These are phyloP conservation scores for Drosophila melanica DNA, from an alignment of 1,140 invertebrate genomes.

Conservation along the genomic window DNA sequence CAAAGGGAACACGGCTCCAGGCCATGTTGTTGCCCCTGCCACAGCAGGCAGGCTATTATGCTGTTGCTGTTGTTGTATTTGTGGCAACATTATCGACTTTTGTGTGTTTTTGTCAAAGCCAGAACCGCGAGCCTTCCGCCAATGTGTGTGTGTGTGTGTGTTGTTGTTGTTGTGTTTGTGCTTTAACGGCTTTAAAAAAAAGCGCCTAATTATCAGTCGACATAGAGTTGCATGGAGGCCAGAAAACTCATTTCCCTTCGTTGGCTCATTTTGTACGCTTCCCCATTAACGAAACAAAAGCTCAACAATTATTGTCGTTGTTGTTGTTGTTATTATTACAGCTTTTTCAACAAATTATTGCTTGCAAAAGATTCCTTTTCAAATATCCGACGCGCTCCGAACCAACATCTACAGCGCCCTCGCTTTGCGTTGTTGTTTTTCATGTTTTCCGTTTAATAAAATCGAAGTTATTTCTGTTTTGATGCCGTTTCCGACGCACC, in stretches of 20 bases:
- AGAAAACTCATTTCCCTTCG: constrained; percentile 61
- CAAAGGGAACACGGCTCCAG: neutral
- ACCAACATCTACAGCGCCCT: neutral
- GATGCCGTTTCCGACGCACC: neutral
- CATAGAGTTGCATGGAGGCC: neutral
- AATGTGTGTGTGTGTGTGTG: constrained; percentile 5
- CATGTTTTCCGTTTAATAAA: constrained; percentile 68
- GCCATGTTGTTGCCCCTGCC: neutral
- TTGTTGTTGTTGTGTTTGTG: constrained; percentile 1
- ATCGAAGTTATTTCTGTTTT: constrained; percentile 64
- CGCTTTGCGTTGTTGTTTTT: constrained; percentile 27
- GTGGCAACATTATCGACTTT: constrained; percentile 75
- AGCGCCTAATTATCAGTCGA: constrained; percentile 67
- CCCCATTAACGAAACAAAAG: constrained; percentile 64
- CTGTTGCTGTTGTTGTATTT: constrained; percentile 48
- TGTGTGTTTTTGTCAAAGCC: constrained; percentile 22
- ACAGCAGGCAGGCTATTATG: neutral
- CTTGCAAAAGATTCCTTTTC: constrained; percentile 61
- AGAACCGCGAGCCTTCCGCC: neutral
- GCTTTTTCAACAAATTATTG: constrained; percentile 68
- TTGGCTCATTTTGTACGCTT: constrained; percentile 42
- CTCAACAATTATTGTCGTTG: constrained; percentile 74
- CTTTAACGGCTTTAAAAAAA: constrained; percentile 49
- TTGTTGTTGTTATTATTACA: constrained; percentile 70
- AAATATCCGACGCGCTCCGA: constrained; percentile 39